Conservation (phyloP, 2,888 invertebrate species). For the Calephelis perditalis region DNA sequence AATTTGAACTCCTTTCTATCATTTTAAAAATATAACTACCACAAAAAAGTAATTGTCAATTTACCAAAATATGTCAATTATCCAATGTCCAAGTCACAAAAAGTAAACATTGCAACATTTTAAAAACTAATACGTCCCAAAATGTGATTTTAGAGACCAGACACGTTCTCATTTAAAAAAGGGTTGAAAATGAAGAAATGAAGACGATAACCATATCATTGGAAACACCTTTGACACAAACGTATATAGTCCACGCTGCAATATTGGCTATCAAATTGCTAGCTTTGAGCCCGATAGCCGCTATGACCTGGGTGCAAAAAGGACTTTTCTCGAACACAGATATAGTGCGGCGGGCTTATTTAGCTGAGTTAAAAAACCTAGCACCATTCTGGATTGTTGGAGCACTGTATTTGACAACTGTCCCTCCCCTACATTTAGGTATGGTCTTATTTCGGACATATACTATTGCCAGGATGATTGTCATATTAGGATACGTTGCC, state of each 20-base stretch:
- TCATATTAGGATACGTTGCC: constrained; percentile 42
- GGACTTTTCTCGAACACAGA: constrained; percentile 41
- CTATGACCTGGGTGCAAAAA: constrained; percentile 47
- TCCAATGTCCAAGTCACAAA: too few species aligned
- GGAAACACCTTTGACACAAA: constrained; percentile 40
- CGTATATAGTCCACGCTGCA: constrained; percentile 50
- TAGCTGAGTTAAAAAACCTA: constrained; percentile 50
- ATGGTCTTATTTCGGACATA: constrained; percentile 41
- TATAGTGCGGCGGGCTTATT: constrained; percentile 43
- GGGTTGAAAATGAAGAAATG: constrained; percentile 26
- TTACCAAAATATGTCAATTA: too few species aligned
- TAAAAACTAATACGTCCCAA: too few species aligned
- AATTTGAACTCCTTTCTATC: too few species aligned
- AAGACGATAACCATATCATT: constrained; percentile 36
- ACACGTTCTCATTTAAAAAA: too few species aligned
- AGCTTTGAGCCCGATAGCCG: constrained; percentile 43
- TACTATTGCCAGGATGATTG: constrained; percentile 36
- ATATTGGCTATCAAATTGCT: constrained; percentile 46
- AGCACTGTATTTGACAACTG: constrained; percentile 46
- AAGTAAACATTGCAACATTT: too few species aligned
- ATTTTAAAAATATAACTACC: too few species aligned
- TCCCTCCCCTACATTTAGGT: constrained; percentile 33
- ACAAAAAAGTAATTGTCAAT: too few species aligned
- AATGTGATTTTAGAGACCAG: too few species aligned
- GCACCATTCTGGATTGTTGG: constrained; percentile 53